Evolutionary conservation across 2,113 vertebrate species (phyloP), one percentile per base, ranked within the genome.

Genomic region (Ictalurus punctatus): DNA sequence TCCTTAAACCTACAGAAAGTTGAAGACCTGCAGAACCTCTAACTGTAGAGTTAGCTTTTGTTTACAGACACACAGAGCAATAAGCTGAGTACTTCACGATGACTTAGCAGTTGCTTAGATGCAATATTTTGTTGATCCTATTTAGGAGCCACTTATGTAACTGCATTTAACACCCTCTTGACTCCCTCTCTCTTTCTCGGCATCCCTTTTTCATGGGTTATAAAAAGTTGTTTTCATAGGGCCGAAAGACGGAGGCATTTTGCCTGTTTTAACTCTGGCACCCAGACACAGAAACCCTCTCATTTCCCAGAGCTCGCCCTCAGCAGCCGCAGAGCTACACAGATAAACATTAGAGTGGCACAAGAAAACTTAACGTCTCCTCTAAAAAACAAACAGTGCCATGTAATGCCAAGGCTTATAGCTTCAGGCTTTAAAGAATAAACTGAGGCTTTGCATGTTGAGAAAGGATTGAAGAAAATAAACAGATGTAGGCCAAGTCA

Each of bases 181-280:
- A 73, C 73, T 88, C 65, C 67, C 48, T 63, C 83, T 84, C 48
- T 84, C 69, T 87, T 69, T 80, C 52, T 82, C 84, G 78, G 78
- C 85, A 86, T 90, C 87, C 88, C 79, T 37, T 84, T 59, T 83
- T 89, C 80, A 87, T 83, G 85, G 81, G 86, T 87, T 90, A 90
- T 91, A 91, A 90, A 91, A 92, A 91, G 88, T 69, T 93, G 91
- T 92, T 93, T 92, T 92, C 67, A 69, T 88, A 88, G 89, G 89
- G 84, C 88, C 19, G 59, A 84, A 84, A 86, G 87, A 87, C 76
- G 65, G 88, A 90, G 86, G 89, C 88, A 87, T 92, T 56, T 86
- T 4, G 80, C 87, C 89, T 69, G 54, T 87, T 92, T 93, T 90
- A 92, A 86, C 86, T 86, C 84, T 89, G 91, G 92, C 89, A 87